Evolutionary conservation across 2,797 vertebrate species (phyloP).

Genomic region (Silurus lanzhouensis): DNA sequence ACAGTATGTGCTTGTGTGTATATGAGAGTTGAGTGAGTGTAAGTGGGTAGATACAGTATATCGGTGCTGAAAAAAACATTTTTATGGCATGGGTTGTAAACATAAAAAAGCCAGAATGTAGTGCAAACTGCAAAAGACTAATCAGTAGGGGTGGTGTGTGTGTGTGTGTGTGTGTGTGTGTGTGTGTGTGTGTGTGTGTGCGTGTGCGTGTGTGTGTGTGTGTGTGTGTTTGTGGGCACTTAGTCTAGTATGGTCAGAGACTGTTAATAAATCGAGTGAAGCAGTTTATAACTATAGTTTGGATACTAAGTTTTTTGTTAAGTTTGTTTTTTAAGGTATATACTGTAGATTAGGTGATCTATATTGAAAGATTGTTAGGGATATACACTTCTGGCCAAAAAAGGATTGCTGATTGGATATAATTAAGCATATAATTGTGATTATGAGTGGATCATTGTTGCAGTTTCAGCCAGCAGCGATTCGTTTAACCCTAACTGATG

Average conservation of each 20-base stretch:
- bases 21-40: conserved; percentile 9
- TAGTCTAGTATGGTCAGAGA: background rate
- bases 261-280: background rate
- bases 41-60: background rate
- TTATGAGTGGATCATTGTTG: no score
- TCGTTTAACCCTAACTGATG: no score
- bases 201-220: background rate
- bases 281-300: background rate
- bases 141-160: background rate
- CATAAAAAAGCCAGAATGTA: background rate
- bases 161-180: background rate
- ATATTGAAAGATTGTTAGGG: no score
- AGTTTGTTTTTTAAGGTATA: no score
- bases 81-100: background rate
- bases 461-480: no score
- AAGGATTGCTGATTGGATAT: no score
- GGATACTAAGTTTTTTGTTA: no score
- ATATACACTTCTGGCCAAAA: no score
- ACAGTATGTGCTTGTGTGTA: conserved; percentile 3
- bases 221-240: no score
- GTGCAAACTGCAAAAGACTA: background rate
- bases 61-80: background rate
- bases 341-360: no score
- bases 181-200: background rate
- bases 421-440: no score